Base-by-base conservation (phyloP, 2,113 vertebrate genomes). In the Todiramphus chloris region DNA sequence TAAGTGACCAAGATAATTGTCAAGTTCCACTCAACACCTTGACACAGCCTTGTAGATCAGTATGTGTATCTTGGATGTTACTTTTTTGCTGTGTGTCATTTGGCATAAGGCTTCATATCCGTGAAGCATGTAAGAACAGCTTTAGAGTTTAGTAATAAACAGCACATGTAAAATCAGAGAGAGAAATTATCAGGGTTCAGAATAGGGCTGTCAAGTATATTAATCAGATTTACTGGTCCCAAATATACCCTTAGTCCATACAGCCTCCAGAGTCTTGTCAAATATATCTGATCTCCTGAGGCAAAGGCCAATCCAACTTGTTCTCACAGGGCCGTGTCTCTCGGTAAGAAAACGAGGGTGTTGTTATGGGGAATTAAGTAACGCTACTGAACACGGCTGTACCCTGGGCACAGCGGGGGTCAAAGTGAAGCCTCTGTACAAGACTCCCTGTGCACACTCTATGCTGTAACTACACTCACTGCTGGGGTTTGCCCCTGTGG, bases 61-160 rank as follows among this genome's bases (percentile, higher is more conserved):
- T 18, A 24, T 2, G 0, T 28, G 8, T 56, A 8, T 28, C 24
- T 39, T 30, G 25, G 17, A n/a, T 62, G 21, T 58, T 67, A 5
- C 10, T 25, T n/a, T 66, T 67, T 28, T 60, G 27, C 33, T 66
- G 20, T 37, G 23, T 31, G 23, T 28, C 66, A 28, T 58, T 59
- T 50, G 46, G 59, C 13, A 87, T 53, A 59, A 83, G 20, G 13
- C 8, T 83, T 14, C n/a, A 63, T 23, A 62, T 69, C 13, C 18
- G 37, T 0, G 1, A 64, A 82, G 55, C 15, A 37, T 21, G 84
- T 53, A 43, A 0, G 0, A 83, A 56, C 4, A 44, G 3, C 8
- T 23, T 78, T 35, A 74, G 55, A 33, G 20, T 35, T 90, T 59
- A 9, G 33, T 64, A 20, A 51, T 35, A 74, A 89, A 31, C 25